Conservation (phyloP, 2,888 invertebrate species). For the Apomyelois bistriatella region DNA sequence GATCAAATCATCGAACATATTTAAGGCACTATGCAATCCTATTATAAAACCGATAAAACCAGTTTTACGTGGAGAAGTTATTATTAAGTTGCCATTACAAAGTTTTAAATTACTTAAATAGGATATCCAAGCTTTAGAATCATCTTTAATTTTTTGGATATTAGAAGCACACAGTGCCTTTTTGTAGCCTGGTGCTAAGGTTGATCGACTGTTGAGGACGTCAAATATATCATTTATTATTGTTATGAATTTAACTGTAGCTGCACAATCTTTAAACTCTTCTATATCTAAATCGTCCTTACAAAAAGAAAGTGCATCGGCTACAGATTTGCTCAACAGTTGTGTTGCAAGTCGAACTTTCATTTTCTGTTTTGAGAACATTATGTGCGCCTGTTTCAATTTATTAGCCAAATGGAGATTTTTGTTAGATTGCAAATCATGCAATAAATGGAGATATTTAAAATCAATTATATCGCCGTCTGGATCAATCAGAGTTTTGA, state of each 20-base stretch:
- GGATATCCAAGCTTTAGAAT: neutral
- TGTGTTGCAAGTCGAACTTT: neutral
- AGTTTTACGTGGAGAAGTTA: conserved; percentile 3
- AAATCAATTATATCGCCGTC: neutral
- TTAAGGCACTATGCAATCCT: conserved; percentile 6
- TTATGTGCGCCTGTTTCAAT: neutral
- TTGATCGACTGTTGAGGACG: too few relatives aligned
- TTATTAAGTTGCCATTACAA: neutral
- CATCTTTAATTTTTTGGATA: too few relatives aligned
- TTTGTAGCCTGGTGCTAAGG: too few relatives aligned
- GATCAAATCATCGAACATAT: conserved; percentile 11
- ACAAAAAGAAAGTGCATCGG: neutral
- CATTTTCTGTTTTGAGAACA: neutral
- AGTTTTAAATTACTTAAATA: conserved; percentile 8
- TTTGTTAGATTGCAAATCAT: too few relatives aligned
- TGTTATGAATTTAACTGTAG: neutral
- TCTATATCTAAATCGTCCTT: too few relatives aligned
- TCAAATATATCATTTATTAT: too few relatives aligned
- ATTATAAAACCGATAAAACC: conserved; percentile 10
- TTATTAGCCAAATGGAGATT: too few relatives aligned
- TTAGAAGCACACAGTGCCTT: too few relatives aligned
- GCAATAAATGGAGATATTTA: neutral
- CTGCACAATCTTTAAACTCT: neutral
- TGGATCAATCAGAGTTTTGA: neutral
- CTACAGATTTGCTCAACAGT: conserved; percentile 2